phyloP scores from a whole-genome alignment of 2,888 invertebrate species.

The Pyralis farinalis region DNA sequence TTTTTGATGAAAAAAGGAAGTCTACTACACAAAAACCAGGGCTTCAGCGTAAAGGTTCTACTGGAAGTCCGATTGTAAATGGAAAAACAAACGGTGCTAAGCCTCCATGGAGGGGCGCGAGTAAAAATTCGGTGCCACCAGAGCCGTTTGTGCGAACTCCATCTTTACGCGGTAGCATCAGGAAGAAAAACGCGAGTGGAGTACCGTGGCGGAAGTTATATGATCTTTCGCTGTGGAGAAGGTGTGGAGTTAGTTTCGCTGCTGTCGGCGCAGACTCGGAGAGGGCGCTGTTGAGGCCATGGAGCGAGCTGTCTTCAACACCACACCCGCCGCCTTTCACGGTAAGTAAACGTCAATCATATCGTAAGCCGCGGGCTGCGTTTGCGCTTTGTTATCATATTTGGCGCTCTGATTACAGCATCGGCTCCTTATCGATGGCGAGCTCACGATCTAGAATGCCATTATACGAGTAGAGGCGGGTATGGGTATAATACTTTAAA shows the following conservation, averaged over 20 bases:
- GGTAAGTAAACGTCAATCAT: conserved; percentile 62
- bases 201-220: conserved; percentile 79
- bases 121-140: conserved; percentile 49
- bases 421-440: conserved; percentile 31
- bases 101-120: conserved; percentile 71
- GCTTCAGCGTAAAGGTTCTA: conserved; percentile 53
- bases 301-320: conserved; percentile 59
- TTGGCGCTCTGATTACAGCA: conserved; percentile 52
- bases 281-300: conserved; percentile 61
- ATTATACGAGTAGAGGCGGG: conserved; percentile 34
- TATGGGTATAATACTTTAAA: conserved; percentile 31
- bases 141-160: conserved; percentile 61
- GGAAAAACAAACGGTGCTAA: conserved; percentile 59
- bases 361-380: conserved; percentile 41
- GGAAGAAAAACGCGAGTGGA: conserved; percentile 61
- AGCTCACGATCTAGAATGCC: conserved; percentile 39
- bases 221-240: conserved; percentile 78
- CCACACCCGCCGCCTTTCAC: conserved; percentile 45
- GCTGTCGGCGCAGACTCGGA: conserved; percentile 62
- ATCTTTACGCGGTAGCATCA: conserved; percentile 65
- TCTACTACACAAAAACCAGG: conserved; percentile 42
- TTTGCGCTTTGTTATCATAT: conserved; percentile 54
- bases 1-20: conserved; percentile 64
- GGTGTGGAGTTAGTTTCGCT: conserved; percentile 72
- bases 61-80: conserved; percentile 43